A percentile compares a stretch with the other conserved stretches of the same genome.
These are phyloP conservation scores for Bettongia penicillata DNA, from an alignment of 2,113 vertebrate species.

Conservation along the genomic window DNA sequence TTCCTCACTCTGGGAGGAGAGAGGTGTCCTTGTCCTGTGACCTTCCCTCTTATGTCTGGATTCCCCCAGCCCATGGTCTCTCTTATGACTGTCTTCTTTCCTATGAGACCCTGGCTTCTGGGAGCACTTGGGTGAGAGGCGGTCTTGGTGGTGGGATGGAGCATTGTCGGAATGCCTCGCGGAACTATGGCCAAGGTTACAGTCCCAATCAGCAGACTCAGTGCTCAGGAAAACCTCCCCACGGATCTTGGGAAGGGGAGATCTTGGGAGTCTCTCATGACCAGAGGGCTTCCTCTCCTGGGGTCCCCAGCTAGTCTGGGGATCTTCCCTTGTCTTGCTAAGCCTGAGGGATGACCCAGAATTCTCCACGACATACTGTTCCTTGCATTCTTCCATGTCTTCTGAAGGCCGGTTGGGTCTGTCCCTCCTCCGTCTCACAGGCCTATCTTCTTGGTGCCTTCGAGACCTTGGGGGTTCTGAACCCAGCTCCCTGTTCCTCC, in stretches of 20 bases:
- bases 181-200: not conserved
- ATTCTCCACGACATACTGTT: not conserved
- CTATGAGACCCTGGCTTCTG: not conserved
- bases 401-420: not conserved
- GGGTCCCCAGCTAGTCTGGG: not conserved
- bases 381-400: not conserved
- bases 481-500: slow-evolving; percentile 81
- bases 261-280: slow-evolving; percentile 81
- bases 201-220: slow-evolving; percentile 65
- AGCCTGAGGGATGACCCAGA: not conserved
- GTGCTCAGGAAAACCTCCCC: slow-evolving; percentile 79
- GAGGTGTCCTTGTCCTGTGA: slow-evolving; percentile 63
- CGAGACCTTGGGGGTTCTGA: slow-evolving; percentile 64
- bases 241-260: slow-evolving; percentile 74
- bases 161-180: not conserved
- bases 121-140: slow-evolving; percentile 28
- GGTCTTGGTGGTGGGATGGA: slow-evolving; percentile 44
- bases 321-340: not conserved
- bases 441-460: slow-evolving; percentile 60
- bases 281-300: slow-evolving; percentile 62
- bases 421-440: slow-evolving; percentile 55
- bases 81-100: slow-evolving; percentile 57
- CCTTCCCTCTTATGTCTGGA: slow-evolving; percentile 70
- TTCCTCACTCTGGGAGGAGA: slow-evolving; percentile 71
- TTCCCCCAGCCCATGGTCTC: slow-evolving; percentile 71